phyloP scores from a whole-genome alignment of 2,888 invertebrate species.

The Heliconius sara region DNA sequence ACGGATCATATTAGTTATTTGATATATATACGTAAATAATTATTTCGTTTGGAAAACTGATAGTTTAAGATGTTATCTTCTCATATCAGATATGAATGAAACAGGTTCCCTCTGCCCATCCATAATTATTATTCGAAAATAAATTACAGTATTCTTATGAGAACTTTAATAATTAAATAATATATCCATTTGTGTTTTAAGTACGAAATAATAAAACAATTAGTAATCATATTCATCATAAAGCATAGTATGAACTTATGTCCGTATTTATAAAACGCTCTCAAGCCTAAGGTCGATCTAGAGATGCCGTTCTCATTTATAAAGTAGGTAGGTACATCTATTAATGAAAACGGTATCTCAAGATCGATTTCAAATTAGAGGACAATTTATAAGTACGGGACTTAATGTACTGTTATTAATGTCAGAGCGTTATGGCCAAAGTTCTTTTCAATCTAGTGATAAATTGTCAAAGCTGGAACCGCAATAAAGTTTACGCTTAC shows the following conservation, averaged over 20 bases:
- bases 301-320: too few relatives aligned
- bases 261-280: too few relatives aligned
- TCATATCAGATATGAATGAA: background rate
- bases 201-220: background rate
- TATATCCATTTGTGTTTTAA: background rate
- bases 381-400: too few relatives aligned
- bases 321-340: too few relatives aligned
- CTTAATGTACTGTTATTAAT: constrained; percentile 18
- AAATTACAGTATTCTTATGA: background rate
- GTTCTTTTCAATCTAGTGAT: constrained; percentile 37
- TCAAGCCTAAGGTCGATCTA: too few relatives aligned
- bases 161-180: background rate
- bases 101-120: too few relatives aligned
- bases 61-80: background rate
- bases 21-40: constrained; percentile 23
- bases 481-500: constrained; percentile 40
- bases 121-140: background rate
- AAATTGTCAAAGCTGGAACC: constrained; percentile 36
- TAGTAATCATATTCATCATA: background rate
- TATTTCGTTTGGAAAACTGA: background rate
- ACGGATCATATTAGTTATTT: constrained; percentile 31
- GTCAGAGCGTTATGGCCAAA: constrained; percentile 19
- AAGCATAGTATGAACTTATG: background rate
- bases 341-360: too few relatives aligned
- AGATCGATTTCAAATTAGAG: background rate